Evolutionary conservation across 2,888 invertebrate species (phyloP), one percentile per base, ranked within the genome.

Genomic region (Panorpa germanica): DNA sequence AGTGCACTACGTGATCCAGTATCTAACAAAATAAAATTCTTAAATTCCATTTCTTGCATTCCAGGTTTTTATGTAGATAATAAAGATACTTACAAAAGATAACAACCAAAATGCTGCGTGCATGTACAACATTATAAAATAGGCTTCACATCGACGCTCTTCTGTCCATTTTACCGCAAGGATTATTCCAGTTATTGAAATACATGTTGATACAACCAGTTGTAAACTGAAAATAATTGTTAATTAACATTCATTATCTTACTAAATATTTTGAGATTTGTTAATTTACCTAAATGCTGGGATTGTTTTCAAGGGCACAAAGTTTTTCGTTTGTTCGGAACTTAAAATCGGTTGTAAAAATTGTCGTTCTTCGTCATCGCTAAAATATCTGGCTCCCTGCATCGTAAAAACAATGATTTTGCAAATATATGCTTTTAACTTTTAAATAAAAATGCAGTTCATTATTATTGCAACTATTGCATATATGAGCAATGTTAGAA

Each of bases 101-200:
- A 67, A 39, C 37, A 63, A 54, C 68, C 68, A 69, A 37, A 64
- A 57, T 9, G 52, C 54, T 16, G 59, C 59, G 34, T 69, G 62
- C 31, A 63, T 46, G 44, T 69, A 68, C 15, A 67, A 53, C 46
- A 68, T 55, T 32, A 63, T 52, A 41, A 66, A 68, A 41, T 65
- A 66, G 24, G 66, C 65, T 34, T 57, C 52, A 40, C 65, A 65
- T 40, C 53, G 55, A 35, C 52, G 50, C 13, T 52, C 49, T 28
- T 42, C 42, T 4, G 50, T 47, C 40, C 41, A 49, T 5, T 34
- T 11, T 2, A 41, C 36, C 5, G 50, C 49, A 20, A 54, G 36
- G 4, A 43, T 28, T 27, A 53, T 44, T 28, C 53, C 53, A 29
- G 44, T 40, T 31, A 49, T 38, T 6, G 54, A 53, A 28, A 55